Conservation (phyloP, 2,888 invertebrate genomes). For the Neria commutata region DNA sequence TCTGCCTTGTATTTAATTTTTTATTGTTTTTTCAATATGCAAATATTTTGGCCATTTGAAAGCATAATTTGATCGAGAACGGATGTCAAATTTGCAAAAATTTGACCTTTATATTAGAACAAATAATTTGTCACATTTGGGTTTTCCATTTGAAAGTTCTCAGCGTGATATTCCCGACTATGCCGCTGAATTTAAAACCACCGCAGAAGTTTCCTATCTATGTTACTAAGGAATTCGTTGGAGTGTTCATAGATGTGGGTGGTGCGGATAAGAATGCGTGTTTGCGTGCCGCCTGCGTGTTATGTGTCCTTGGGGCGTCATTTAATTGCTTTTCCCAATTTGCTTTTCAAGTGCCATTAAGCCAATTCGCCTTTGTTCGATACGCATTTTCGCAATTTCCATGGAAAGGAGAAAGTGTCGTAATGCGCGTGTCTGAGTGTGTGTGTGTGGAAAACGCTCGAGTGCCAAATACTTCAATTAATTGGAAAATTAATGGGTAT, state of each 20-base stretch:
- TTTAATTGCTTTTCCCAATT: slow-evolving; percentile 61
- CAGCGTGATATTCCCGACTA: neutral
- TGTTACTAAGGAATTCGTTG: too few species aligned
- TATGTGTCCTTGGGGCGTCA: slow-evolving; percentile 62
- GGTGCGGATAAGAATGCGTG: neutral
- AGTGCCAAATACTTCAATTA: slow-evolving; percentile 47
- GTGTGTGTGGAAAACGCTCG: neutral
- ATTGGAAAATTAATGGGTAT: slow-evolving; percentile 55
- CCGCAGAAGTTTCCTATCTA: too few species aligned
- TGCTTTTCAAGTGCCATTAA: slow-evolving; percentile 59
- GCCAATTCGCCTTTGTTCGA: slow-evolving; percentile 44
- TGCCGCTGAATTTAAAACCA: too few species aligned
- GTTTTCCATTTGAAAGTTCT: too few species aligned
- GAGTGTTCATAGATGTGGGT: too few species aligned
- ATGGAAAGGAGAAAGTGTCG: slow-evolving; percentile 47
- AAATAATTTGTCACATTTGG: too few species aligned
- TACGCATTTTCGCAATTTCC: neutral
- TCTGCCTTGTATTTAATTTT: too few species aligned
- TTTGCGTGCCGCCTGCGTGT: slow-evolving; percentile 38
- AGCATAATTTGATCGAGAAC: too few species aligned
- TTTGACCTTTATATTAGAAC: too few species aligned
- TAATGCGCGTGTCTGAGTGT: slow-evolving; percentile 13
- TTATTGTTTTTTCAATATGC: too few species aligned
- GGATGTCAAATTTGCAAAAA: too few species aligned
- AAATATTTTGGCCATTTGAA: too few species aligned